These are phyloP conservation scores for Phymorhynchus buccinoides DNA, from an alignment of 1,140 invertebrate genomes.

Conservation along the genomic window DNA sequence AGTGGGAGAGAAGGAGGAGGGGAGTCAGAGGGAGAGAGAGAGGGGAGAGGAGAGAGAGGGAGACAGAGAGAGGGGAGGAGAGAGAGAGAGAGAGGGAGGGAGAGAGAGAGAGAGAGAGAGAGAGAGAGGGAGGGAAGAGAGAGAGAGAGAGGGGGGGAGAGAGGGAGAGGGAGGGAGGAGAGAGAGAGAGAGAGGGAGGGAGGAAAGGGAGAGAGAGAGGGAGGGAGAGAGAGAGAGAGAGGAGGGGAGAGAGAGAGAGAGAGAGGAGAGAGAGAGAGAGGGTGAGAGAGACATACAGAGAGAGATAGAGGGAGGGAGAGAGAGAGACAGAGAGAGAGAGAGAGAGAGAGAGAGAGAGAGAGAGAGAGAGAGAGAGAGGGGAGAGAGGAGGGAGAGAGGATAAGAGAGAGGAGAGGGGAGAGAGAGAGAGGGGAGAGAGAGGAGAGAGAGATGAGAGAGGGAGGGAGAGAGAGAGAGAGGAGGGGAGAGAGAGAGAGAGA, in stretches of 20 bases:
- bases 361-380: neutral
- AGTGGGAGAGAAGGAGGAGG: neutral
- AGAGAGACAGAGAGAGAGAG: neutral
- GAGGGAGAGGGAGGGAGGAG: neutral
- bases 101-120: constrained; percentile 22
- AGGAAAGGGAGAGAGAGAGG: too few species aligned
- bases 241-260: neutral
- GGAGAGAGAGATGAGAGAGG: too few species aligned
- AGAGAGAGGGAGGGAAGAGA: constrained; percentile 1
- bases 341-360: too few species aligned
- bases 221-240: too few species aligned
- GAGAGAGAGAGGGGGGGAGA: neutral
- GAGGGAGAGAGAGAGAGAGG: too few species aligned
- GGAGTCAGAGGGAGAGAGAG: constrained; percentile 3
- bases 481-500: constrained; percentile 30
- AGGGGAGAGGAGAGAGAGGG: constrained; percentile 14
- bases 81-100: constrained; percentile 15
- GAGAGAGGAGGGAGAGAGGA: constrained; percentile 3
- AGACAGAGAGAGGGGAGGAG: neutral
- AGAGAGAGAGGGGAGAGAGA: constrained; percentile 14
- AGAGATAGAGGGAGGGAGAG: neutral
- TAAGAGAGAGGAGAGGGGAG: neutral
- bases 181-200: too few species aligned
- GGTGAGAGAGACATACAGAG: too few species aligned
- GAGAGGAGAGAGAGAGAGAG: neutral